phyloP scores from a whole-genome alignment of 2,888 invertebrate genomes.

The Galerucella pusilla region DNA sequence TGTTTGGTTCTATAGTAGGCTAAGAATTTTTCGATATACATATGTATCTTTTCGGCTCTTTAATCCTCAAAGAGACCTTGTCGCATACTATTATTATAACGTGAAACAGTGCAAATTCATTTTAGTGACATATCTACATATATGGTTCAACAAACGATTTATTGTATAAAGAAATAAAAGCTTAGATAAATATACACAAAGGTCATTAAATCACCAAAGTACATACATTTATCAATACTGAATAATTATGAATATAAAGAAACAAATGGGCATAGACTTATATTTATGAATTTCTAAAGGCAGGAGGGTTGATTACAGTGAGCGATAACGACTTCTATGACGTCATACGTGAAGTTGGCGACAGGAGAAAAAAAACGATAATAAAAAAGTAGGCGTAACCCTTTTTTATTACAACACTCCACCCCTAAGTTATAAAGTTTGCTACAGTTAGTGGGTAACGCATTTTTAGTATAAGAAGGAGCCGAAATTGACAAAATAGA shows the following conservation, averaged over 20 bases:
- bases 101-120: too few species aligned
- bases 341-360: constrained; percentile 9
- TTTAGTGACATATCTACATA: too few species aligned
- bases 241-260: constrained; percentile 3
- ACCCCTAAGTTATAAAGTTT: neutral
- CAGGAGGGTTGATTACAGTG: constrained; percentile 10
- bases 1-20: too few species aligned
- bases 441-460: neutral
- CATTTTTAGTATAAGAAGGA: neutral
- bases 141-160: too few species aligned
- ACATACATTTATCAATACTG: neutral
- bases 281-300: constrained; percentile 15
- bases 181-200: neutral
- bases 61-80: too few species aligned
- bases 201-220: neutral
- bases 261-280: constrained; percentile 3
- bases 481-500: too few species aligned
- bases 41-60: too few species aligned
- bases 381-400: constrained; percentile 6
- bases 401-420: neutral
- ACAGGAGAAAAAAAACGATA: constrained; percentile 1
- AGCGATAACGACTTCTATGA: constrained; percentile 2
- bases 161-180: too few species aligned
- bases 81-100: too few species aligned
- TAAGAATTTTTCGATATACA: too few species aligned